Conservation (phyloP, 2,888 invertebrate species). For the Hemicrepidius hirtus region DNA sequence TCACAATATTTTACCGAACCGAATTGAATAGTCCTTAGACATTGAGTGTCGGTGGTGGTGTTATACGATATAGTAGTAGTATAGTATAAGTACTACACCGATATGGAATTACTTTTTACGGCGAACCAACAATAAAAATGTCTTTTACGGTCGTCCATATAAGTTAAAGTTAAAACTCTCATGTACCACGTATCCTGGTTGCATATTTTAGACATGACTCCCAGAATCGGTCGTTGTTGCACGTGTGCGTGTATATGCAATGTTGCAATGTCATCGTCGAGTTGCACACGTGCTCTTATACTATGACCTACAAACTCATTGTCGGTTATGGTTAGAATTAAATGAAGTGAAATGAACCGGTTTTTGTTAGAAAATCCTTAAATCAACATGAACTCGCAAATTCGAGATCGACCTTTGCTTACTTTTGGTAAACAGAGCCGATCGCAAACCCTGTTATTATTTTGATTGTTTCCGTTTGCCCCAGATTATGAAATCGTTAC, state of each 20-base stretch:
- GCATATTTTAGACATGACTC: slow-evolving; percentile 45
- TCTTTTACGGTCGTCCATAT: slow-evolving; percentile 42
- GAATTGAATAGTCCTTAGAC: slow-evolving; percentile 35
- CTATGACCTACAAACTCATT: slow-evolving; percentile 18
- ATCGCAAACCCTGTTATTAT: slow-evolving; percentile 29
- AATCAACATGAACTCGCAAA: slow-evolving; percentile 24
- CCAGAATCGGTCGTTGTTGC: slow-evolving; percentile 29
- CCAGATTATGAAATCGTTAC: slow-evolving; percentile 41
- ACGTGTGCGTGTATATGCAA: slow-evolving; percentile 47
- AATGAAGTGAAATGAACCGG: slow-evolving; percentile 3
- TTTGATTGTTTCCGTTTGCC: slow-evolving; percentile 40
- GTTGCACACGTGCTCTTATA: slow-evolving; percentile 28
- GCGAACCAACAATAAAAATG: slow-evolving; percentile 44
- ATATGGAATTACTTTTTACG: slow-evolving; percentile 40
- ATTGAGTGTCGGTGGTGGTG: slow-evolving; percentile 38
- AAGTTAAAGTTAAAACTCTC: slow-evolving; percentile 34
- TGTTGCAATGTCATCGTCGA: slow-evolving; percentile 12
- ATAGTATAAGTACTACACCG: too few species aligned
- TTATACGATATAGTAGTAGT: too few species aligned
- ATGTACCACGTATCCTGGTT: slow-evolving; percentile 35
- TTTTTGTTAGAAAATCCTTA: slow-evolving; percentile 8
- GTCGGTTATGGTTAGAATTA: not conserved
- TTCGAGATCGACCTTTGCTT: slow-evolving; percentile 16
- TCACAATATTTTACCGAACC: slow-evolving; percentile 33
- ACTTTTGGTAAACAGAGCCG: slow-evolving; percentile 29